Evolutionary conservation across 2,113 vertebrate species (phyloP).

Genomic region (Pholis gunnellus): DNA sequence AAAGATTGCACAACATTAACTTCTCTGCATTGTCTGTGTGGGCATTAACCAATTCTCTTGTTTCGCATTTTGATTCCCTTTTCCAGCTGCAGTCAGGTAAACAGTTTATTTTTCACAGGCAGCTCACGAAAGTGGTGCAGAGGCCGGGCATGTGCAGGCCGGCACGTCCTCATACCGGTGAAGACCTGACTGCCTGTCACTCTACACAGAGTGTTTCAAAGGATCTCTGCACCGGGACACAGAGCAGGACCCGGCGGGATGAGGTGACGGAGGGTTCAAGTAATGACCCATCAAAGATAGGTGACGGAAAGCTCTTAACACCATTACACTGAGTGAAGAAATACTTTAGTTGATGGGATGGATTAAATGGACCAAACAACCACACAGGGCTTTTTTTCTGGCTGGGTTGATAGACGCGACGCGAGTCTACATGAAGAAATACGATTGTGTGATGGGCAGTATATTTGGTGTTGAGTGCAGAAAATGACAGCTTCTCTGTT

Average conservation of each 20-base stretch:
- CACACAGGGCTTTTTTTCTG: background rate
- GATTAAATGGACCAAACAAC: slow-evolving; percentile 56
- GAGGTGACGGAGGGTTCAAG: slow-evolving; percentile 34
- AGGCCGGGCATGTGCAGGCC: too few relatives aligned
- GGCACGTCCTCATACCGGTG: background rate
- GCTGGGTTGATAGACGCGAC: background rate
- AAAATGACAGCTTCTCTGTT: slow-evolving; percentile 4
- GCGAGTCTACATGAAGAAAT: background rate
- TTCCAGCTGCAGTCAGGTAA: slow-evolving; percentile 38
- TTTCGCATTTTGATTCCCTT: slow-evolving; percentile 23
- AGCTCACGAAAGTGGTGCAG: slow-evolving; percentile 21
- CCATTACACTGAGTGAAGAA: slow-evolving; percentile 54
- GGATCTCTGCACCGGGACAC: slow-evolving; percentile 7
- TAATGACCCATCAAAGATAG: slow-evolving; percentile 13
- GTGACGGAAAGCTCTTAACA: slow-evolving; percentile 14
- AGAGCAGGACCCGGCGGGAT: slow-evolving; percentile 18
- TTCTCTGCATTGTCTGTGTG: slow-evolving; percentile 30
- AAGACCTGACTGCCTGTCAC: slow-evolving; percentile 40
- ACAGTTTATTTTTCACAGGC: slow-evolving; percentile 29
- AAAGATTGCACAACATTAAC: slow-evolving; percentile 70
- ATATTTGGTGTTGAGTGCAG: background rate
- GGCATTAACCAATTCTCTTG: slow-evolving; percentile 32
- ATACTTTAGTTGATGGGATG: slow-evolving; percentile 60
- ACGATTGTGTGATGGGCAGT: background rate
- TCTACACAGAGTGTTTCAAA: slow-evolving; percentile 42